Conservation (phyloP, 1,140 invertebrate species). For the Ceratosolen fusciceps region DNA sequence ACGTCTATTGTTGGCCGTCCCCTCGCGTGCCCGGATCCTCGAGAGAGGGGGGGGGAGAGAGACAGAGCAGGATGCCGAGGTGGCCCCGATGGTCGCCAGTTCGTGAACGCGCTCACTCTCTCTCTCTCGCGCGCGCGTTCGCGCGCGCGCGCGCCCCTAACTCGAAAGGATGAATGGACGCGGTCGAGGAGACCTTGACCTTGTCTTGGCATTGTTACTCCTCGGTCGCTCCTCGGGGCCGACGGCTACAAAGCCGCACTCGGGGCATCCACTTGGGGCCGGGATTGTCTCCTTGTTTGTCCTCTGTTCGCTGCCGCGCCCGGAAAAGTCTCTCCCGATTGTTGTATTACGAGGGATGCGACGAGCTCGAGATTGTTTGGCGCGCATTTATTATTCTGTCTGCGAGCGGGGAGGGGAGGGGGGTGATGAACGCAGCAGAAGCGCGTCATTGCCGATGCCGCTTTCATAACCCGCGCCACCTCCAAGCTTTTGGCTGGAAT, state of each 20-base stretch:
- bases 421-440: not conserved
- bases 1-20: too few relatives aligned
- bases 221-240: too few relatives aligned
- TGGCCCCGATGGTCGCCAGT: not conserved
- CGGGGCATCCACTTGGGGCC: not conserved
- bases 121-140: too few relatives aligned
- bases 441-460: not conserved
- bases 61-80: not conserved
- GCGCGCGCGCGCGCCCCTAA: too few relatives aligned
- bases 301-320: too few relatives aligned
- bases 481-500: too few relatives aligned
- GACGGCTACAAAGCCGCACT: too few relatives aligned
- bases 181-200: conserved; percentile 6
- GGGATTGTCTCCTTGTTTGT: not conserved
- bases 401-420: too few relatives aligned
- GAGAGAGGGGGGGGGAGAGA: too few relatives aligned
- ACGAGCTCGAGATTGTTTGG: not conserved
- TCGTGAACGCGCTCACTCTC: not conserved
- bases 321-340: not conserved
- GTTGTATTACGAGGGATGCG: not conserved
- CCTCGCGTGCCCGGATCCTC: not conserved
- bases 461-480: too few relatives aligned
- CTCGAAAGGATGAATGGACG: not conserved
- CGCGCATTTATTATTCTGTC: too few relatives aligned
- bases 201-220: not conserved